Evolutionary conservation across 2,888 invertebrate genomes (phyloP).

Genomic region (Portevinia maculata): DNA sequence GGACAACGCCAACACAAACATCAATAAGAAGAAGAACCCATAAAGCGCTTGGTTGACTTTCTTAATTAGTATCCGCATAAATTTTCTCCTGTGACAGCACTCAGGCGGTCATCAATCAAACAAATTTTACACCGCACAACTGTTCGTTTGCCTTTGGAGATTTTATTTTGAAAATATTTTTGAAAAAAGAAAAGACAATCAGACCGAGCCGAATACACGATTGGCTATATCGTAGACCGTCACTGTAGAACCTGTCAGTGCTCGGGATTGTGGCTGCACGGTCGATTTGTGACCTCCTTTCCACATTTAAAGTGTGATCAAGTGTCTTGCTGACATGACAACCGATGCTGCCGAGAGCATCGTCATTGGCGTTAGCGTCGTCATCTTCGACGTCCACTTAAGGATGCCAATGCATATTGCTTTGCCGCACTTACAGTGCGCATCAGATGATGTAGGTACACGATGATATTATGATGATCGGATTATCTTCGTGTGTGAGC

Average conservation of each 20-base stretch:
- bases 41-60: slow-evolving; percentile 64
- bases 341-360: slow-evolving; percentile 14
- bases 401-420: slow-evolving; percentile 9
- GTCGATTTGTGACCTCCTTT: slow-evolving; percentile 56
- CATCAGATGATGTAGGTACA: too few relatives aligned
- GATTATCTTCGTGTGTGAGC: slow-evolving; percentile 65
- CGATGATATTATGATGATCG: slow-evolving; percentile 5
- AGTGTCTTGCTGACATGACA: slow-evolving; percentile 62
- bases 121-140: slow-evolving; percentile 58
- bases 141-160: slow-evolving; percentile 39
- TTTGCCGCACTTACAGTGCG: slow-evolving; percentile 11
- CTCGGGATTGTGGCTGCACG: slow-evolving; percentile 14
- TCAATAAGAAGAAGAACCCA: slow-evolving; percentile 8
- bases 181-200: slow-evolving; percentile 15
- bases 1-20: slow-evolving; percentile 54
- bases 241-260: slow-evolving; percentile 19
- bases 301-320: slow-evolving; percentile 50
- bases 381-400: slow-evolving; percentile 37
- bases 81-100: slow-evolving; percentile 61
- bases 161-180: slow-evolving; percentile 43
- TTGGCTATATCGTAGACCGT: slow-evolving; percentile 47
- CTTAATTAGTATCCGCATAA: slow-evolving; percentile 68
- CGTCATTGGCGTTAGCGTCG: not conserved
- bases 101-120: slow-evolving; percentile 70
- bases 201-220: not conserved